Conservation (phyloP, 2,888 invertebrate species). For the Ophraella communa region DNA sequence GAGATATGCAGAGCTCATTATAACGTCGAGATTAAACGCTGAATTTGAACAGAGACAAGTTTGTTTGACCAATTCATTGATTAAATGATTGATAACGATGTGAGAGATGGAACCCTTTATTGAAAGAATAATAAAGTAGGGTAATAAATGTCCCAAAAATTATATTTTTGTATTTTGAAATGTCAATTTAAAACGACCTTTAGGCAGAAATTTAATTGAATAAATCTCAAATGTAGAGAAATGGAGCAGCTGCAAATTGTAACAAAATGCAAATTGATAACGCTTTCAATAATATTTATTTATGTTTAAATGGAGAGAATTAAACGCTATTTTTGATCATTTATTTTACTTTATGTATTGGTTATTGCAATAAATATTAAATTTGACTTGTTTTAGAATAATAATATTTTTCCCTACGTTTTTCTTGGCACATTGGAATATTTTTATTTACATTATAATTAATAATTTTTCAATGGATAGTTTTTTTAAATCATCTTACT, state of each 20-base stretch:
- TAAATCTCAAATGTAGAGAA: background rate
- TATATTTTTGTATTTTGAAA: background rate
- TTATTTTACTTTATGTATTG: background rate
- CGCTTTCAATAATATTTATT: background rate
- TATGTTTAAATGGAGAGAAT: background rate
- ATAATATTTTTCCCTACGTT: no score
- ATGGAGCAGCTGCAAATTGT: background rate
- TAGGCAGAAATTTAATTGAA: background rate
- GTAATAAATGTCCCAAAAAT: background rate
- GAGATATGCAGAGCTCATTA: constrained; percentile 18
- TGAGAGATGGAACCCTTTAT: background rate
- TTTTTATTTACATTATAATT: no score
- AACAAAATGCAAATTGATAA: background rate
- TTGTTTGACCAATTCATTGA: constrained; percentile 5
- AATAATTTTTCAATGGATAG: no score
- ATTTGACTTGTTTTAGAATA: no score
- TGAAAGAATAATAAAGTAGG: background rate
- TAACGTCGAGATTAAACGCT: background rate
- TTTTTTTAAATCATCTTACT: no score
- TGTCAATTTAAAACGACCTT: background rate
- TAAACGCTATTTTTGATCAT: background rate
- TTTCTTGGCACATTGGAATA: no score
- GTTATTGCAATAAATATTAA: background rate
- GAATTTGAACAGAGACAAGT: constrained; percentile 6
- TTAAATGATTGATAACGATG: constrained; percentile 1